A percentile compares a stretch with the other conserved stretches of the same genome.
Evolutionary conservation across 2,797 vertebrate species (phyloP).

Genomic region (Peromyscus aztecus): DNA sequence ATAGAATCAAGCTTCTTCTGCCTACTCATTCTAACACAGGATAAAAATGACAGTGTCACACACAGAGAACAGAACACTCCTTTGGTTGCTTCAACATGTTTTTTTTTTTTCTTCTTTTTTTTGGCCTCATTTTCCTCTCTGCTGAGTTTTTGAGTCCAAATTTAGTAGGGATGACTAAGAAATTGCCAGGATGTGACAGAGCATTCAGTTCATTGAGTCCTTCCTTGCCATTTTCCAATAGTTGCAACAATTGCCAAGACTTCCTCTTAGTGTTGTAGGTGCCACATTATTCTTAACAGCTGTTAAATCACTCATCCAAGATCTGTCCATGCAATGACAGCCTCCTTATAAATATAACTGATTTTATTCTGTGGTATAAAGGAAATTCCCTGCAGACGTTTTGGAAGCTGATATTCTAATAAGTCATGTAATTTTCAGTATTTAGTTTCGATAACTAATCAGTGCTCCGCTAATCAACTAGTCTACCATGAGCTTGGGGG

Average conservation of each 20-base stretch:
- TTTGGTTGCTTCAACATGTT: slow-evolving; percentile 72
- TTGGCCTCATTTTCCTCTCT: slow-evolving; percentile 72
- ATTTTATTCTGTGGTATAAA: slow-evolving; percentile 30
- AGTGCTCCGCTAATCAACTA: background rate
- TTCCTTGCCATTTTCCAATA: slow-evolving; percentile 79
- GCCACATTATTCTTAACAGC: slow-evolving; percentile 65
- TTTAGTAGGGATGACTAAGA: slow-evolving; percentile 82
- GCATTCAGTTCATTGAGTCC: slow-evolving; percentile 79
- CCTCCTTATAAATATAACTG: slow-evolving; percentile 47
- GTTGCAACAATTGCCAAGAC: slow-evolving; percentile 74
- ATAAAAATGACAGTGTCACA: slow-evolving; percentile 74
- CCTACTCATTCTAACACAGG: slow-evolving; percentile 63
- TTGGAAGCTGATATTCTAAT: slow-evolving; percentile 16
- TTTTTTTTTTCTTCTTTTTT: slow-evolving; percentile 77
- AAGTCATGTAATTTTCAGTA: slow-evolving; percentile 55
- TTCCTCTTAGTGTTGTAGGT: slow-evolving; percentile 46
- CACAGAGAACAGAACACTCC: slow-evolving; percentile 76
- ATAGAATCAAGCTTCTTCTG: slow-evolving; percentile 63
- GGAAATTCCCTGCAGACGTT: slow-evolving; percentile 46
- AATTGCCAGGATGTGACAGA: slow-evolving; percentile 78
- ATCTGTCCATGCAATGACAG: slow-evolving; percentile 35
- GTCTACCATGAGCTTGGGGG: background rate
- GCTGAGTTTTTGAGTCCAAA: slow-evolving; percentile 77
- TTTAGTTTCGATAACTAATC: background rate
- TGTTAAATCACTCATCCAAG: background rate